Conservation (phyloP, 2,888 invertebrate genomes). For the Fissipunctia ypsillon region DNA sequence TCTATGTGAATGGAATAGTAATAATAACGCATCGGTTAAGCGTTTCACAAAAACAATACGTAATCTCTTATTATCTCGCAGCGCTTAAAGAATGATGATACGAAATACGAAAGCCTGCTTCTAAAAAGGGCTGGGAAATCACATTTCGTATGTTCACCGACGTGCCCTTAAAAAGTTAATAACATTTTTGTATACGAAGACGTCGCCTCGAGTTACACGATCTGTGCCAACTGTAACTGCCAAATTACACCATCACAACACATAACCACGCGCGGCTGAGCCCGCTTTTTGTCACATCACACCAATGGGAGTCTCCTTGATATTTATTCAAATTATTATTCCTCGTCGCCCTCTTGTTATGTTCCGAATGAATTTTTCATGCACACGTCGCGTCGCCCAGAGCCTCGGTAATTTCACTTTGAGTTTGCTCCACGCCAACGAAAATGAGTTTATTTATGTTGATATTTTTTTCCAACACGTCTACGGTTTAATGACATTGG, state of each 20-base stretch:
- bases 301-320: slow-evolving; percentile 81
- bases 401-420: slow-evolving; percentile 89
- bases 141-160: slow-evolving; percentile 70
- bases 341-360: slow-evolving; percentile 87
- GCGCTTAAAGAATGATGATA: slow-evolving; percentile 64
- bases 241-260: slow-evolving; percentile 88
- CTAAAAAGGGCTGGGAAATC: slow-evolving; percentile 72
- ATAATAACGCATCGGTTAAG: slow-evolving; percentile 78
- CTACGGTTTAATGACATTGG: slow-evolving; percentile 76
- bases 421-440: slow-evolving; percentile 83
- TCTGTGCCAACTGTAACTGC: slow-evolving; percentile 78
- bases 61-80: slow-evolving; percentile 70
- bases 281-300: slow-evolving; percentile 87
- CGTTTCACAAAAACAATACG: slow-evolving; percentile 78
- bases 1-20: slow-evolving; percentile 86
- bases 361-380: slow-evolving; percentile 90
- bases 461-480: slow-evolving; percentile 78
- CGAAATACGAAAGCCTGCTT: slow-evolving; percentile 70
- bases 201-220: slow-evolving; percentile 81
- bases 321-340: slow-evolving; percentile 90
- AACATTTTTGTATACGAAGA: slow-evolving; percentile 84
- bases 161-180: slow-evolving; percentile 84
- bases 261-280: slow-evolving; percentile 86
- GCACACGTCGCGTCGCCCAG: slow-evolving; percentile 85
- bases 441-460: slow-evolving; percentile 87